Conservation (phyloP, 2,888 invertebrate genomes). For the Nymphalis c-album region DNA sequence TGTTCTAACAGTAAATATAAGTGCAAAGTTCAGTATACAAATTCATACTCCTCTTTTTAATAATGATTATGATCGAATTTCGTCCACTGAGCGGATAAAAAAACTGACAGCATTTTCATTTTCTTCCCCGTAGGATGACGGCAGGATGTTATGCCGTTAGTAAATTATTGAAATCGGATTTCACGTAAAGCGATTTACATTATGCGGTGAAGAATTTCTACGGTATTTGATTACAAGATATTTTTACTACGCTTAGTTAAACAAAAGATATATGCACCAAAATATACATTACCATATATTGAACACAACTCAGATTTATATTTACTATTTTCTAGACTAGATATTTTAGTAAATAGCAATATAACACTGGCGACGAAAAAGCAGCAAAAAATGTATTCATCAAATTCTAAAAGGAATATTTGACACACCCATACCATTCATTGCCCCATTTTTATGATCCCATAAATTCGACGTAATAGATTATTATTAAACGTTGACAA, state of each 20-base stretch:
- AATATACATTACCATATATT: not conserved
- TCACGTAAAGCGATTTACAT: conserved; percentile 34
- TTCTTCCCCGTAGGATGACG: not conserved
- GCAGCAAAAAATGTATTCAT: not conserved
- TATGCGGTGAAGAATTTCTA: conserved; percentile 33
- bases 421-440: conserved; percentile 24
- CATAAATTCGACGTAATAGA: conserved; percentile 52
- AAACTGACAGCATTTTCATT: no score
- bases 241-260: not conserved
- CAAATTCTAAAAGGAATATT: not conserved
- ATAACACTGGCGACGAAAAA: not conserved
- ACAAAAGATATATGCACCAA: not conserved
- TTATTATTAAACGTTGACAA: conserved; percentile 51
- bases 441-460: conserved; percentile 47
- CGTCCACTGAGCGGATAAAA: no score
- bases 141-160: not conserved
- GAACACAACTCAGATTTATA: no score
- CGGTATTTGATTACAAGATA: conserved; percentile 31
- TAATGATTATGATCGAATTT: no score
- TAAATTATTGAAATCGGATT: conserved; percentile 27
- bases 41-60: no score
- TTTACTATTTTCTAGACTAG: not conserved
- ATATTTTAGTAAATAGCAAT: not conserved
- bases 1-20: no score
- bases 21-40: no score